These are phyloP conservation scores for Cryptocephalus moraei DNA, from an alignment of 2,888 invertebrate genomes.

Conservation along the genomic window DNA sequence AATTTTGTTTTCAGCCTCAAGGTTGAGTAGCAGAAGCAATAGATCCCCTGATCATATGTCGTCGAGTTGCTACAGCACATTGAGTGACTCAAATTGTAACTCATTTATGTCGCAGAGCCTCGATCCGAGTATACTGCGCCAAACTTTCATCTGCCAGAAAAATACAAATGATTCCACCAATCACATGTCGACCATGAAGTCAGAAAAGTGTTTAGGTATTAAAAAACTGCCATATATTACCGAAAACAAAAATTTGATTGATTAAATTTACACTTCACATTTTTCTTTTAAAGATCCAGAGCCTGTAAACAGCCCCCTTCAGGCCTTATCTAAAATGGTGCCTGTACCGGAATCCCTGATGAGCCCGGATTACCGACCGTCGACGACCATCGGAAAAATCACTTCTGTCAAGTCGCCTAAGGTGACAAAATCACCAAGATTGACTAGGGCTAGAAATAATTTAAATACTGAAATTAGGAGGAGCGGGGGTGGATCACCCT, in stretches of 20 bases:
- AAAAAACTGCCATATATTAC: neutral
- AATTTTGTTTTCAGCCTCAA: conserved; percentile 30
- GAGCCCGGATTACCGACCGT: conserved; percentile 64
- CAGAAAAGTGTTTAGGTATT: conserved; percentile 29
- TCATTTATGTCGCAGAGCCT: conserved; percentile 52
- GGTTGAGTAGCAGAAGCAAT: conserved; percentile 31
- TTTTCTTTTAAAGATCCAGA: conserved; percentile 24
- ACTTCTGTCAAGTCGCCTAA: neutral
- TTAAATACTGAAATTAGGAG: conserved; percentile 14
- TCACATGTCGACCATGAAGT: conserved; percentile 11
- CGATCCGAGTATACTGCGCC: conserved; percentile 46
- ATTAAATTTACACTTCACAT: neutral
- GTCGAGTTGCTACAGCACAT: conserved; percentile 53
- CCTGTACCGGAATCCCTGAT: conserved; percentile 80
- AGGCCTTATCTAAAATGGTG: conserved; percentile 77
- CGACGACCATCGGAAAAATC: conserved; percentile 19
- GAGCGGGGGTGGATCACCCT: conserved; percentile 16
- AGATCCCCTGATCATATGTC: conserved; percentile 66
- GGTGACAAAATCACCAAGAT: conserved; percentile 21
- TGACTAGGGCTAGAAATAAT: conserved; percentile 9
- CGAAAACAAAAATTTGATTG: neutral
- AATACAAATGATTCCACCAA: conserved; percentile 16
- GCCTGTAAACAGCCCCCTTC: conserved; percentile 49
- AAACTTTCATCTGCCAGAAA: conserved; percentile 28
- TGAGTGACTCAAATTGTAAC: conserved; percentile 24